A percentile compares a stretch with the other conserved stretches of the same genome.
These are phyloP conservation scores for Hypomesus transpacificus DNA, from an alignment of 2,113 vertebrate genomes.

Conservation along the genomic window DNA sequence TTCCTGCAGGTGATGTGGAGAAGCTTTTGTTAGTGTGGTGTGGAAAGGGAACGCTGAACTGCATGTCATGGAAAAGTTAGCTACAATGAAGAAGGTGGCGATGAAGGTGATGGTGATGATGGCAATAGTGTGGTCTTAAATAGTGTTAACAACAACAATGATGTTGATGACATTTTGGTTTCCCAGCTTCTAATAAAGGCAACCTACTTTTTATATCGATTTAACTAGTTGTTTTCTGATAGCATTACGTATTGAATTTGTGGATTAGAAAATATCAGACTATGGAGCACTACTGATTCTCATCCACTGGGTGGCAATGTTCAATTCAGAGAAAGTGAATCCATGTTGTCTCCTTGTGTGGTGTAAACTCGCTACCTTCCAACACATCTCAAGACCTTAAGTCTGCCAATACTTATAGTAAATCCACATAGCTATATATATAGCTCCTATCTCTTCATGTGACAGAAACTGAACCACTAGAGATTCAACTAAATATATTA, in stretches of 20 bases:
- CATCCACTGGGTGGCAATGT: background rate
- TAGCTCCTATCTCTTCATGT: too few relatives aligned
- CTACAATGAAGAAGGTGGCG: conserved; percentile 44
- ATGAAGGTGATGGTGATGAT: conserved; percentile 59
- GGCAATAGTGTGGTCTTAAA: conserved; percentile 66
- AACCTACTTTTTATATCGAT: conserved; percentile 74
- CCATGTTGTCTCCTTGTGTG: too few relatives aligned
- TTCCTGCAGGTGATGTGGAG: conserved; percentile 54
- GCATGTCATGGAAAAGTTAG: conserved; percentile 65
- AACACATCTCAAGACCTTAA: too few relatives aligned
- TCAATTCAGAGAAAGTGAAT: too few relatives aligned
- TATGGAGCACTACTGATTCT: too few relatives aligned
- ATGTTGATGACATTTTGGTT: conserved; percentile 71
- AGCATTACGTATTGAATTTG: conserved; percentile 32
- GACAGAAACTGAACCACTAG: too few relatives aligned
- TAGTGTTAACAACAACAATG: conserved; percentile 56
- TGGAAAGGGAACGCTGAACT: conserved; percentile 57
- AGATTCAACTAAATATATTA: too few relatives aligned
- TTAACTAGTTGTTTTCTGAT: conserved; percentile 65
- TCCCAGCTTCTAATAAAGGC: conserved; percentile 75
- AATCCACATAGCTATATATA: too few relatives aligned
- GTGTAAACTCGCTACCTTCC: too few relatives aligned
- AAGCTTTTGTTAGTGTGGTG: conserved; percentile 50
- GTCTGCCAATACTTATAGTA: too few relatives aligned
- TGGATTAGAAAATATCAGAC: background rate